phyloP scores from a whole-genome alignment of 2,113 vertebrate species.

The Balaeniceps rex region DNA sequence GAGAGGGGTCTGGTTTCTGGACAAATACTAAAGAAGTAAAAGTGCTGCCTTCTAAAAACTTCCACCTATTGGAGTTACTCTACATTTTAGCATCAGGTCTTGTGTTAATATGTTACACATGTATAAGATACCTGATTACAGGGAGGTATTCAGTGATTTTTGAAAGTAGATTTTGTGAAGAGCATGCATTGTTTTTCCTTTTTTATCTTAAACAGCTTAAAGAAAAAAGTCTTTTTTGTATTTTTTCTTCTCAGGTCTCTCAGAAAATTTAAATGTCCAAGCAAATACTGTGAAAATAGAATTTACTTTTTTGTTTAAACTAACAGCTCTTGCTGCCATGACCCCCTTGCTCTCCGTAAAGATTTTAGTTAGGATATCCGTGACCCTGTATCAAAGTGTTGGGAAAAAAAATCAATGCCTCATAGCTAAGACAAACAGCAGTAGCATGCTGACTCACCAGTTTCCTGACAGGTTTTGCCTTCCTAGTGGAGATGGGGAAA shows the following conservation, averaged over 20 bases:
- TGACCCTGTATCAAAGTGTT: not conserved
- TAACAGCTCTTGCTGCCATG: not conserved
- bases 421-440: slow-evolving; percentile 29
- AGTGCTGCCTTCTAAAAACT: not conserved
- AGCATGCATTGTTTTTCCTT: rapidly evolving
- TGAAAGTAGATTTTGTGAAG: not conserved
- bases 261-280: not conserved
- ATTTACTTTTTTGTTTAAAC: not conserved
- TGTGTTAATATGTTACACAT: not conserved
- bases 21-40: not conserved
- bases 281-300: not conserved
- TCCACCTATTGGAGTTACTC: not conserved
- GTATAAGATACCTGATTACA: not conserved
- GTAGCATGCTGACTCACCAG: slow-evolving; percentile 34
- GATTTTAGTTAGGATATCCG: slow-evolving; percentile 20
- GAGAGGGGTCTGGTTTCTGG: not conserved
- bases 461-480: slow-evolving; percentile 2
- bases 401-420: slow-evolving; percentile 34
- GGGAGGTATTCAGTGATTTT: not conserved
- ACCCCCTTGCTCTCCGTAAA: not conserved
- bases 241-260: not conserved
- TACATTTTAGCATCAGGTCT: not conserved
- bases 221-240: not conserved
- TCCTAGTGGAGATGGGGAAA: not conserved
- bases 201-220: not conserved